These are phyloP conservation scores for Glomeris marginata DNA, from an alignment of 2,888 invertebrate genomes.

Conservation along the genomic window DNA sequence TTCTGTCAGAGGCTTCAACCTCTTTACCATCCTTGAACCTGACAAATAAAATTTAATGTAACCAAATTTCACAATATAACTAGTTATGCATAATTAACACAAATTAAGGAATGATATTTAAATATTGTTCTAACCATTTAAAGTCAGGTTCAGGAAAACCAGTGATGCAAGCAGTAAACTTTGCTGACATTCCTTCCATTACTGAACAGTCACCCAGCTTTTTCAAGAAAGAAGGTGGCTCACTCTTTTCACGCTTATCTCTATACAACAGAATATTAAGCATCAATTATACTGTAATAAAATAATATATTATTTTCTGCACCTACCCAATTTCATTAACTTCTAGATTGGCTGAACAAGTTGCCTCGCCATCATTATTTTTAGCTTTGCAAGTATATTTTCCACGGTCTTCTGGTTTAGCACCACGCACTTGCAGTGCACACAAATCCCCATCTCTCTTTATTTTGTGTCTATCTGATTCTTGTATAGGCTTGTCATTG, in stretches of 20 bases:
- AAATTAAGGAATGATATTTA: not conserved
- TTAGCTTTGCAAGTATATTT: slow-evolving; percentile 58
- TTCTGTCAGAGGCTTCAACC: slow-evolving; percentile 69
- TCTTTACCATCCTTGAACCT: slow-evolving; percentile 39
- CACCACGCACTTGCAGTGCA: slow-evolving; percentile 55
- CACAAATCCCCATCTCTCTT: slow-evolving; percentile 38
- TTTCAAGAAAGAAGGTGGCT: slow-evolving; percentile 76
- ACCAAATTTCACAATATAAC: not conserved
- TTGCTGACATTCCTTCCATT: slow-evolving; percentile 72
- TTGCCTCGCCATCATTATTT: slow-evolving; percentile 64
- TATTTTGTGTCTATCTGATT: slow-evolving; percentile 52
- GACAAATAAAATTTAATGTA: not conserved
- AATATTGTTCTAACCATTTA: slow-evolving; percentile 45
- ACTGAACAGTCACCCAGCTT: slow-evolving; percentile 76
- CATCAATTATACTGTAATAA: too few relatives aligned
- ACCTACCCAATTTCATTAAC: slow-evolving; percentile 70
- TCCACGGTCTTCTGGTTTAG: slow-evolving; percentile 51
- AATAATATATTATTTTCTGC: not conserved
- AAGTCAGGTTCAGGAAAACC: slow-evolving; percentile 77
- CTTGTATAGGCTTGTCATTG: slow-evolving; percentile 51
- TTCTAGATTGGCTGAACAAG: slow-evolving; percentile 46
- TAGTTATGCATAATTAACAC: too few relatives aligned
- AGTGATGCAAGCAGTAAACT: slow-evolving; percentile 82
- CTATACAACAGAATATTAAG: slow-evolving; percentile 38
- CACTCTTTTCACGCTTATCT: slow-evolving; percentile 54